Conservation (phyloP, 2,113 vertebrate genomes). For the Nothoprocta perdicaria region DNA sequence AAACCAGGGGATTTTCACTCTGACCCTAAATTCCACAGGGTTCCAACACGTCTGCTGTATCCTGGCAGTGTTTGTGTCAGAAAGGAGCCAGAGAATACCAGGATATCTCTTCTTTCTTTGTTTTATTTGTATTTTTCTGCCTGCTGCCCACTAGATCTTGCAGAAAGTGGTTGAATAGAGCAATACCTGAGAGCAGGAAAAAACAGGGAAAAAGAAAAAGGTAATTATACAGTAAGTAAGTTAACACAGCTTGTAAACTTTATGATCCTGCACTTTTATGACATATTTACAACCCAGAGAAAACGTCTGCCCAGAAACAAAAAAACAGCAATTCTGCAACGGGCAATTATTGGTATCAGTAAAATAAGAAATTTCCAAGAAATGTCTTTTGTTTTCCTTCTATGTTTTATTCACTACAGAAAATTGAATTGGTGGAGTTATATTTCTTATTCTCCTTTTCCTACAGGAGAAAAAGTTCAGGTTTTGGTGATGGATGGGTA, state of each 20-base stretch:
- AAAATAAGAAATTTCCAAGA: conserved; percentile 42
- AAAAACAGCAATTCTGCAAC: not conserved
- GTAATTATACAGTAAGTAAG: not conserved
- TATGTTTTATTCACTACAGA: not conserved
- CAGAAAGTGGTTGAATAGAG: not conserved
- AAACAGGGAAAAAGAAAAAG: not conserved
- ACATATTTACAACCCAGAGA: conserved; percentile 31
- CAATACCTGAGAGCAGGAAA: not conserved
- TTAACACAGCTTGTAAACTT: conserved; percentile 23
- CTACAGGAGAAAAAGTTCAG: not conserved
- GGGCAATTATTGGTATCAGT: not conserved
- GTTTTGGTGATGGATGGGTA: not conserved
- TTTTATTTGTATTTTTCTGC: conserved; percentile 23
- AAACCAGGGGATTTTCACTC: conserved; percentile 58
- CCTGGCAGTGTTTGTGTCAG: not conserved
- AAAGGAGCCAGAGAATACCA: conserved; percentile 14
- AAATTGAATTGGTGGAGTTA: not conserved
- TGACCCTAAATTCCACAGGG: not conserved
- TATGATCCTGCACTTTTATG: conserved; percentile 23
- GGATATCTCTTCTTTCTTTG: not conserved
- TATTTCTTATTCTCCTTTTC: not conserved
- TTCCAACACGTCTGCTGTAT: conserved; percentile 33
- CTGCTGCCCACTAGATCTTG: not conserved
- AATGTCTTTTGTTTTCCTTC: conserved; percentile 3
- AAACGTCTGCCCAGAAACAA: conserved; percentile 29